Conservation (phyloP, 2,888 invertebrate genomes). For the Lydus trimaculatus region DNA sequence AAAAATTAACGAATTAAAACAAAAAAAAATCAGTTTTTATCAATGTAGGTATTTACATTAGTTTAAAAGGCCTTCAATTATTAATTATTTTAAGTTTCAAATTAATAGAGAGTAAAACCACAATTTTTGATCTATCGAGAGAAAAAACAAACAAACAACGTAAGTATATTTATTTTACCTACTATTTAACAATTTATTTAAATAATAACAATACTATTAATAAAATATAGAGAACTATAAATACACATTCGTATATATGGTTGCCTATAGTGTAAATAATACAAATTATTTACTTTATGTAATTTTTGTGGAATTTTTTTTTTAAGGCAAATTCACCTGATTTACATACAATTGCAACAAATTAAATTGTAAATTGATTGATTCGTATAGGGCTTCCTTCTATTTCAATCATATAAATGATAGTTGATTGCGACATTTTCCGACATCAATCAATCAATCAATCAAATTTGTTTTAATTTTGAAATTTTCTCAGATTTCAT, state of each 20-base stretch:
- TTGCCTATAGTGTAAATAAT: neutral
- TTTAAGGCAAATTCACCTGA: too few relatives aligned
- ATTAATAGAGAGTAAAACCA: slow-evolving; percentile 3
- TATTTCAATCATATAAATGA: too few relatives aligned
- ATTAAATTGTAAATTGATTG: too few relatives aligned
- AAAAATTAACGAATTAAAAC: too few relatives aligned
- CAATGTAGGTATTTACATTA: neutral
- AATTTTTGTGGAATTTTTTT: too few relatives aligned
- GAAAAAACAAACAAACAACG: neutral
- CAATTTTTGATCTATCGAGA: slow-evolving; percentile 4
- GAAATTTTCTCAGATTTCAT: neutral
- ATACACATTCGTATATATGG: neutral
- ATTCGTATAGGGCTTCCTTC: too few relatives aligned
- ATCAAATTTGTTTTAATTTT: neutral
- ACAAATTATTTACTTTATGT: too few relatives aligned
- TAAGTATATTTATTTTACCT: neutral
- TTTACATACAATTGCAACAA: too few relatives aligned
- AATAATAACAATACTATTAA: neutral
- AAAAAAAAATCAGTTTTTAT: neutral
- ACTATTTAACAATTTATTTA: neutral
- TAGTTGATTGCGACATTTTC: too few relatives aligned
- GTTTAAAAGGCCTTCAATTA: neutral
- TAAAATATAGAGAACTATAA: too few relatives aligned
- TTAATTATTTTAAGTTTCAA: neutral
- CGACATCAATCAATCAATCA: too few relatives aligned